Base-by-base conservation (phyloP, 2,797 vertebrate species). In the Acanthurus lineatus region DNA sequence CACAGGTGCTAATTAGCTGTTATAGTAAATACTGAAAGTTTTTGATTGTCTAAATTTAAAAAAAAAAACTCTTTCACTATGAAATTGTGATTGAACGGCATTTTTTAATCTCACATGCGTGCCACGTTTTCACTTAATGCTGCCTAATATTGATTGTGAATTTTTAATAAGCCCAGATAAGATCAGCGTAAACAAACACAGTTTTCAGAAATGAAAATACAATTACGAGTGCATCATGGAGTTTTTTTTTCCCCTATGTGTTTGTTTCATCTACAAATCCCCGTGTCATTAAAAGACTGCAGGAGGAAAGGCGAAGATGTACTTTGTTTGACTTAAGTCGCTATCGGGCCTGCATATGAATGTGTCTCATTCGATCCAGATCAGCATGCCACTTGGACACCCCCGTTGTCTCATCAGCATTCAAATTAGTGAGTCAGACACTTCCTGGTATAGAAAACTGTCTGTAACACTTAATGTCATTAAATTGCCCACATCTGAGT, bases 211-310 rank as follows among this genome's bases (percentile, higher is more conserved):
- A 80, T 81, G 77, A 82, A 87, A 92, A 91, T 77, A 89, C 82
- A 91, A 93, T 93, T 88, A 93, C 25, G n/a, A 38, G 62, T 87
- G 78, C 77, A 89, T 91, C 87, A 83, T 35, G 44, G 68, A 76
- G 82, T 77, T 75, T 84, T 83, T 81, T 88, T 42, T 42, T 42
- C 2, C 40, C 9, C 83, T 52, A 22, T 0, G 53, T 86, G 81
- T 89, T 92, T 90, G 82, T 90, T 91, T 88, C 77, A 85, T 91
- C 76, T 85, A 54, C 79, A 90, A 93, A 91, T 90, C 88, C 83
- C 82, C 17, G 54, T 84, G 85, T 91, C 90, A 93, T 93, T 92
- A 92, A 85, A 83, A 64, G 77, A 81, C 88, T 87, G 83, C 75
- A 8, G 84, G 83, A 80, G 80, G 71, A 73, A 53, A 65, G 84